Conservation (phyloP, 2,113 vertebrate species). For the Myrmecophaga tridactyla region DNA sequence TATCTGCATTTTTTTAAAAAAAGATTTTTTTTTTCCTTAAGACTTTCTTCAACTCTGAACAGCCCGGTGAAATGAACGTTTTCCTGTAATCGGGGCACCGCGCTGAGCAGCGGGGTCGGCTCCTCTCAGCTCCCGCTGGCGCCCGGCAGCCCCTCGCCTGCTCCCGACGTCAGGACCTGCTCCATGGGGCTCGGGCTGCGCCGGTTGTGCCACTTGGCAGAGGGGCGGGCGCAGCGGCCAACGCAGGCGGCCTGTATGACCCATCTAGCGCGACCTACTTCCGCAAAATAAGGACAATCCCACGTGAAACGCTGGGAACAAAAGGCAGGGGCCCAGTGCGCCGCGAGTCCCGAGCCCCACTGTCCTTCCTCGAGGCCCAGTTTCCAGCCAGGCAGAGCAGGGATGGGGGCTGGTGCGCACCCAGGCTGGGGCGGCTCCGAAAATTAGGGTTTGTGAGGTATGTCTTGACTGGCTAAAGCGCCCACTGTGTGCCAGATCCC, state of each 20-base stretch:
- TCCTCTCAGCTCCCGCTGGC: too few species aligned
- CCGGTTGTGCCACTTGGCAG: background rate
- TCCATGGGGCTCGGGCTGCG: background rate
- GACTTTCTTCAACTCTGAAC: background rate
- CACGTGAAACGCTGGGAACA: background rate
- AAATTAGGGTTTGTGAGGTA: background rate
- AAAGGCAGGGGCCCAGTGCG: fast-evolving
- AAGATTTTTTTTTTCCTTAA: conserved; percentile 26
- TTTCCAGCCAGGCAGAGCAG: too few species aligned
- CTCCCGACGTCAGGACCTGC: conserved; percentile 10
- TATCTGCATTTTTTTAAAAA: background rate
- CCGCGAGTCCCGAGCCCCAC: background rate
- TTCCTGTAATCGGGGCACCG: conserved; percentile 42
- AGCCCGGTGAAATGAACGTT: conserved; percentile 13
- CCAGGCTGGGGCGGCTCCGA: too few species aligned
- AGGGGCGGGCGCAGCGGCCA: background rate
- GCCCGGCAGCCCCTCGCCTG: background rate
- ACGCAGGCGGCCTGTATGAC: background rate
- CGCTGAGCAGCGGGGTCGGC: too few species aligned
- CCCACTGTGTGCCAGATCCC: background rate
- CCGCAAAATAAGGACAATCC: background rate
- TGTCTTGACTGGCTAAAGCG: background rate
- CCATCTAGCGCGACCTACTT: conserved; percentile 50
- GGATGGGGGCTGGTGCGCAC: too few species aligned
- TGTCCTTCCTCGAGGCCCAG: background rate